These are phyloP conservation scores for Drosophila truncata DNA, from an alignment of 1,140 invertebrate species.

Conservation along the genomic window DNA sequence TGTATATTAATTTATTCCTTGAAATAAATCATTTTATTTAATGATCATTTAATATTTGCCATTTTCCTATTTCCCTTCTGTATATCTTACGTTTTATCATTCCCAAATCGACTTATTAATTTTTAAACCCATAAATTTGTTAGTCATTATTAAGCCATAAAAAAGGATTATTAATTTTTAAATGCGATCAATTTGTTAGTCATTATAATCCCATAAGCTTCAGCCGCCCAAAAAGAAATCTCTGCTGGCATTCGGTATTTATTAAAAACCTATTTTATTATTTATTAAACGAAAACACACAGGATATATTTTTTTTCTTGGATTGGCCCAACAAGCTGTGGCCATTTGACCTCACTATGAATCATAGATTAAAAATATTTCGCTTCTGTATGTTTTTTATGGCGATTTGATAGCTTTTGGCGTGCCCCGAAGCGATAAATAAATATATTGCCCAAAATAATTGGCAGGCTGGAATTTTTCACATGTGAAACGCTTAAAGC, in stretches of 20 bases:
- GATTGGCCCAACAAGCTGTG: conserved; percentile 54
- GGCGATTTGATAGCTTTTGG: conserved; percentile 50
- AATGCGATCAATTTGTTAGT: conserved; percentile 11
- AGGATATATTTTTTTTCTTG: conserved; percentile 13
- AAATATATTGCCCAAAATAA: conserved; percentile 7
- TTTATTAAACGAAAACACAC: conserved; percentile 53
- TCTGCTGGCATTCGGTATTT: neutral
- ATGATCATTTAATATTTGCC: neutral
- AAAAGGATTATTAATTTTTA: conserved; percentile 8
- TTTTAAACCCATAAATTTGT: neutral
- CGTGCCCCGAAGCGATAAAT: conserved; percentile 5
- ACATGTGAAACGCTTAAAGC: conserved; percentile 7
- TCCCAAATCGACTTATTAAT: neutral
- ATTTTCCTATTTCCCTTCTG: neutral
- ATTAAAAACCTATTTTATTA: conserved; percentile 49
- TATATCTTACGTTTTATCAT: neutral
- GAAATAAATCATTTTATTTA: neutral
- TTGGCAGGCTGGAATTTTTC: conserved; percentile 4
- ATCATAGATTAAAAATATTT: conserved; percentile 54
- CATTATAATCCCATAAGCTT: conserved; percentile 21
- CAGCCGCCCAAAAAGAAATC: conserved; percentile 6
- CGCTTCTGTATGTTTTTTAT: conserved; percentile 38
- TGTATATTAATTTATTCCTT: neutral
- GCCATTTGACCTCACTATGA: conserved; percentile 32
- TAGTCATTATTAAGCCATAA: conserved; percentile 10